A percentile compares a stretch with the other conserved stretches of the same genome.
Conservation (phyloP, 2,888 invertebrate genomes). For the Calephelis perditalis region DNA sequence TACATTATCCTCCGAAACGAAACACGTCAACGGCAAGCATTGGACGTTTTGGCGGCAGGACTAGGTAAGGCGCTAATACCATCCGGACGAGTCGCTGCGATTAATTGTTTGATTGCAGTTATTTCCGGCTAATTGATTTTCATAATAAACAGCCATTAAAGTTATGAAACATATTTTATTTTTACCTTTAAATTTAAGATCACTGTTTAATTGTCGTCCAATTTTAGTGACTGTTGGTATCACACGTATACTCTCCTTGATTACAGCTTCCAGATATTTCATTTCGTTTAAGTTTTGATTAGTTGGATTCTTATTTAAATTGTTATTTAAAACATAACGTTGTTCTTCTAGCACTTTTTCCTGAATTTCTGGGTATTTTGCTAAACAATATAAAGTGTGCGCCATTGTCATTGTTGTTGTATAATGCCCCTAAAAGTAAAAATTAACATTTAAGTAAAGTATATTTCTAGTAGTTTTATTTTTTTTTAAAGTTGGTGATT, state of each 20-base stretch:
- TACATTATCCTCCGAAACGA: no score
- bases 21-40: no score
- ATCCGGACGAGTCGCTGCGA: no score
- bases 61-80: no score
- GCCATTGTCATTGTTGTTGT: constrained; percentile 40
- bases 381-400: constrained; percentile 37
- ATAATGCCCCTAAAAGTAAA: constrained; percentile 36
- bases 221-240: constrained; percentile 41
- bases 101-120: no score
- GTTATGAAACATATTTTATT: neutral
- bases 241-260: constrained; percentile 39
- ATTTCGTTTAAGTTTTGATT: constrained; percentile 37
- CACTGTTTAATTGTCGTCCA: constrained; percentile 36
- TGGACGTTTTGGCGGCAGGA: no score
- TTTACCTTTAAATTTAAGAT: constrained; percentile 37
- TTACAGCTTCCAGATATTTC: constrained; percentile 42
- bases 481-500: no score
- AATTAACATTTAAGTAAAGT: neutral
- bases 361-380: constrained; percentile 37
- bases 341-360: constrained; percentile 38
- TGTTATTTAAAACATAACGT: constrained; percentile 32
- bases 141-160: neutral
- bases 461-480: no score
- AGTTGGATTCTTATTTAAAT: constrained; percentile 33
- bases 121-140: no score